A percentile compares a stretch with the other conserved stretches of the same genome.
phyloP scores from a whole-genome alignment of 2,888 invertebrate species.

The Drosophila ochracea region DNA sequence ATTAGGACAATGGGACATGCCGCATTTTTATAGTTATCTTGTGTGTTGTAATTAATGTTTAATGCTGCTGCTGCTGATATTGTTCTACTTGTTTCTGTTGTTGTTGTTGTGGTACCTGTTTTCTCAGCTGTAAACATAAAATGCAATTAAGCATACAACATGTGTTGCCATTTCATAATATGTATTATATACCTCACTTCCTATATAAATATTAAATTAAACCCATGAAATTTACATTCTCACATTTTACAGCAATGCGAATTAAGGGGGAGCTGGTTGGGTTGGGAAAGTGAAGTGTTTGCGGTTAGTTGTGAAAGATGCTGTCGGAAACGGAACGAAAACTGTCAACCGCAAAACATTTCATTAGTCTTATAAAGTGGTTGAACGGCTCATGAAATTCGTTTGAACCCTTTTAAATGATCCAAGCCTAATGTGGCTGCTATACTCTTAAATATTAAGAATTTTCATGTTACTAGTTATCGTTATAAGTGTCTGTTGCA shows the following conservation, averaged over 20 bases:
- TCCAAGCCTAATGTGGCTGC: neutral
- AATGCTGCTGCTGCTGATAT: slow-evolving; percentile 21
- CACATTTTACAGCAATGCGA: slow-evolving; percentile 22
- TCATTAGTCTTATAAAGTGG: slow-evolving; percentile 46
- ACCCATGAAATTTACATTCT: slow-evolving; percentile 45
- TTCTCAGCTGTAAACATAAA: slow-evolving; percentile 58
- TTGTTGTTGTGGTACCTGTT: neutral
- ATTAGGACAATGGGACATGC: slow-evolving; percentile 49
- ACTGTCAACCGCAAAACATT: slow-evolving; percentile 54
- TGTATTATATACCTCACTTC: slow-evolving; percentile 10
- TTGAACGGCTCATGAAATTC: slow-evolving; percentile 7
- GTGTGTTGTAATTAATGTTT: slow-evolving; percentile 49
- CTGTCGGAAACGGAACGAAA: slow-evolving; percentile 22
- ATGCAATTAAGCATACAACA: slow-evolving; percentile 73
- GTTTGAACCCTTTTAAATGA: neutral
- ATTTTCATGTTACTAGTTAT: neutral
- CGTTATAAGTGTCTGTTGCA: neutral
- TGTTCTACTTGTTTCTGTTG: slow-evolving; percentile 1
- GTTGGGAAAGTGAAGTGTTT: slow-evolving; percentile 50
- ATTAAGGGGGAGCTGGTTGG: neutral
- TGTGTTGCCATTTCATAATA: slow-evolving; percentile 44
- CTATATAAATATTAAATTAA: slow-evolving; percentile 72
- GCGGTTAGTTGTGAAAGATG: slow-evolving; percentile 48
- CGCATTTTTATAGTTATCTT: slow-evolving; percentile 50
- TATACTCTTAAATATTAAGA: neutral